Evolutionary conservation across 1,140 invertebrate genomes (phyloP).

Genomic region (Drosophila nigromelanica): DNA sequence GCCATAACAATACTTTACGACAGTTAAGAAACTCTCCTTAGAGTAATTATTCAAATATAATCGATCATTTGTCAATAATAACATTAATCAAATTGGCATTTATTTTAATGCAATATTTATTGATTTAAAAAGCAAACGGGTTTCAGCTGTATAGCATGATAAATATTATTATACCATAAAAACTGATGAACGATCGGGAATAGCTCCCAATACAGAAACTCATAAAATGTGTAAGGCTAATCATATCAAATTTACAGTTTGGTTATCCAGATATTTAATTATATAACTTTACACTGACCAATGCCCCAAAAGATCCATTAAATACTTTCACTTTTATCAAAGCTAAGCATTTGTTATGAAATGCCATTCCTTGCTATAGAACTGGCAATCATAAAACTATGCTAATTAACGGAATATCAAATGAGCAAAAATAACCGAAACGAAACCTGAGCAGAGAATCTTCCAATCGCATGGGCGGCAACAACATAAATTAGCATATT

Average conservation of each 20-base stretch:
- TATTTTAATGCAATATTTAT: too few relatives aligned
- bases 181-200: too few relatives aligned
- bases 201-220: too few relatives aligned
- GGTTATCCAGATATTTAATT: not conserved
- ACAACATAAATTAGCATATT: conserved; percentile 62
- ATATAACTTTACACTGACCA: not conserved
- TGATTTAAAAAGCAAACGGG: too few relatives aligned
- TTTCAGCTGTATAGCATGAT: too few relatives aligned
- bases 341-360: conserved; percentile 1
- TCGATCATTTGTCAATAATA: not conserved
- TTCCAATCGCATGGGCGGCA: conserved; percentile 26
- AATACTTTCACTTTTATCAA: conserved; percentile 42
- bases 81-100: too few relatives aligned
- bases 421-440: conserved; percentile 34
- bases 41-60: not conserved
- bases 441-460: conserved; percentile 40
- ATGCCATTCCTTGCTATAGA: conserved; percentile 4
- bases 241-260: too few relatives aligned
- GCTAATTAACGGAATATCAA: conserved; percentile 40
- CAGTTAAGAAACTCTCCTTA: too few relatives aligned
- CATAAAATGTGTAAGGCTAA: too few relatives aligned
- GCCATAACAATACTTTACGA: not conserved
- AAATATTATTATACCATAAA: too few relatives aligned
- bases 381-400: conserved; percentile 29
- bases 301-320: too few relatives aligned